phyloP scores from a whole-genome alignment of 2,113 vertebrate species.

The Bothrops jararaca region DNA sequence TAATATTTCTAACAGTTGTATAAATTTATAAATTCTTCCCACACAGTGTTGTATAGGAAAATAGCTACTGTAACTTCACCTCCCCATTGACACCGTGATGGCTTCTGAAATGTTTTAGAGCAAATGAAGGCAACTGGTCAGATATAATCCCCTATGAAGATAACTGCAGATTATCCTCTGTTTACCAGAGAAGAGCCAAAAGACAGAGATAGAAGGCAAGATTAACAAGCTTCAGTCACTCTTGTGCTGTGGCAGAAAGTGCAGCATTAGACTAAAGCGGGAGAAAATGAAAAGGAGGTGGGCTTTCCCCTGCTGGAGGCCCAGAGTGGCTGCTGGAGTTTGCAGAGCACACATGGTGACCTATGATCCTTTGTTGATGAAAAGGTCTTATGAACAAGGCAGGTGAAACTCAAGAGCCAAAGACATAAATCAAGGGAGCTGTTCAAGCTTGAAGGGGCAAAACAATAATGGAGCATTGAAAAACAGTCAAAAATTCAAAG shows the following conservation, averaged over 20 bases:
- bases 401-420: neutral
- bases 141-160: neutral
- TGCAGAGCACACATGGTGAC: neutral
- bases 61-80: neutral
- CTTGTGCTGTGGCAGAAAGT: neutral
- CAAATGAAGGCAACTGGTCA: neutral
- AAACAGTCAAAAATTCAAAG: neutral
- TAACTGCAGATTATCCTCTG: neutral
- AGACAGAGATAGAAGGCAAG: neutral
- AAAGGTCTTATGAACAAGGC: neutral
- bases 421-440: neutral
- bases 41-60: neutral
- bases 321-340: neutral
- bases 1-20: neutral
- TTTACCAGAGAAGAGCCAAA: neutral
- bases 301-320: neutral
- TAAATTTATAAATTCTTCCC: neutral
- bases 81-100: neutral
- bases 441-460: neutral
- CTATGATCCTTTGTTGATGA: neutral
- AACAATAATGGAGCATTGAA: neutral
- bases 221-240: neutral
- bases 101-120: neutral
- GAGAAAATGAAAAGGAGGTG: neutral
- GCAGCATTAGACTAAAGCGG: neutral